Base-by-base conservation (phyloP, 1,140 invertebrate species). In the Galendromus occidentalis region DNA sequence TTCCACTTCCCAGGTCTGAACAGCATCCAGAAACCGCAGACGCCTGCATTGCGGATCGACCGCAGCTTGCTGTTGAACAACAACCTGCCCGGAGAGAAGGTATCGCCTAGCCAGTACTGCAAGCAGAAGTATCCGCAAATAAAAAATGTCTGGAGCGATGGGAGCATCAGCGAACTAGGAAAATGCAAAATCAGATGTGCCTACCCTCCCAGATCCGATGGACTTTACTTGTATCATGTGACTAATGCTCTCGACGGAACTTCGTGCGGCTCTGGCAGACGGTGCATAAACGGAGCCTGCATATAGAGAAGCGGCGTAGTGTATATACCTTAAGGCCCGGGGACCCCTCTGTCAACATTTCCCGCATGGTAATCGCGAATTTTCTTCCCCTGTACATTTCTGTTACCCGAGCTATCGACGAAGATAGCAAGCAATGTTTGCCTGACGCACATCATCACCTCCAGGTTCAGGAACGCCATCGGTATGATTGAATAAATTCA, bases 201-300 rank as follows among this genome's bases (percentile, higher is more conserved):
- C 14, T 59, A 59, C 22, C 51, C 51, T 17, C 51, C 51, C 12
- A 25, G 51, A n/a, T 33, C 14, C 4, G 51, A 59, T 25, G 51
- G 51, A 25, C 51, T 59, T 9, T 59, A 59, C 22, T 33, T 59
- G 14, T 59, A 59, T 25, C 51, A 59, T 25, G 51, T 59, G 14
- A 59, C 51, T 6, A 59, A 59, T 9, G 51, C 51, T 25, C 51
- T 59, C 51, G 51, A 59, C 33, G 51, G 51, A 59, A 59, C 51
- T 25, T 18, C 51, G 33, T 59, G 51, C 51, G 51, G 51, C n/a
- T 59, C 14, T 12, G 51, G 51, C 17, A 14, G 51, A 59, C 51
- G 51, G 2, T 59, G 51, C 22, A 59, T 59, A 4, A 59, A 59
- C 22, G 51, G 51, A 25, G 12, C 22, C 9, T 59, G 51, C 51